Evolutionary conservation across 1,140 invertebrate genomes (phyloP).

Genomic region (Drosophila kanapiae): DNA sequence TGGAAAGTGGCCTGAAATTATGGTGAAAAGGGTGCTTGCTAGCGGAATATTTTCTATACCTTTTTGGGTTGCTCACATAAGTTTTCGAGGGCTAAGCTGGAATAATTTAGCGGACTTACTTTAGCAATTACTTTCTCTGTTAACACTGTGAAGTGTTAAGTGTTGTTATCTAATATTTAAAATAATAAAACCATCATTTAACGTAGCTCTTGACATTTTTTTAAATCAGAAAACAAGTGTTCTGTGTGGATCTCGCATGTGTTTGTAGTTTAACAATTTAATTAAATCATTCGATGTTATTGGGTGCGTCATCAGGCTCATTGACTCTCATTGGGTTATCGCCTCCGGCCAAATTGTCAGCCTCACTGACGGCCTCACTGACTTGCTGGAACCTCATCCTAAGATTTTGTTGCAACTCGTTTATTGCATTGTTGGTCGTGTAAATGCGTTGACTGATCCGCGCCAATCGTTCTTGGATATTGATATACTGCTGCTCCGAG

Average conservation of each 20-base stretch:
- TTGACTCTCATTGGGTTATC: slow-evolving; percentile 8
- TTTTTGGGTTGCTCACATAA: neutral
- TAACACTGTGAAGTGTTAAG: too few species aligned
- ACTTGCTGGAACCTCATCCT: too few species aligned
- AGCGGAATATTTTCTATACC: neutral
- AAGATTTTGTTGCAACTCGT: slow-evolving; percentile 4
- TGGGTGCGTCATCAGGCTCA: neutral
- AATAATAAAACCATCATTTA: neutral
- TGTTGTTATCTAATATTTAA: too few species aligned
- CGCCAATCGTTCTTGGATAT: slow-evolving; percentile 22
- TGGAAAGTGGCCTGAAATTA: slow-evolving; percentile 11
- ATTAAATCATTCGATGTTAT: neutral
- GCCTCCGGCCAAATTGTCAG: slow-evolving; percentile 24
- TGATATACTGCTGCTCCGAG: slow-evolving; percentile 25
- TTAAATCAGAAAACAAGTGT: neutral
- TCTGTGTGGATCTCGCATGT: neutral
- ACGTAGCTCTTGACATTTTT: neutral
- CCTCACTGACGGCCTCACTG: too few species aligned
- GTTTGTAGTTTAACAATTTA: neutral
- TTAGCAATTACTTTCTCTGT: neutral
- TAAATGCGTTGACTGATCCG: slow-evolving; percentile 14
- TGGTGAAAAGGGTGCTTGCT: neutral
- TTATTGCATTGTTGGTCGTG: neutral
- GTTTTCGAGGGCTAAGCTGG: neutral
- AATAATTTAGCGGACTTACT: neutral